A percentile compares a stretch with the other conserved stretches of the same genome.
Conservation (phyloP, 2,888 invertebrate genomes). For the Cataglyphis rosenhaueri region DNA sequence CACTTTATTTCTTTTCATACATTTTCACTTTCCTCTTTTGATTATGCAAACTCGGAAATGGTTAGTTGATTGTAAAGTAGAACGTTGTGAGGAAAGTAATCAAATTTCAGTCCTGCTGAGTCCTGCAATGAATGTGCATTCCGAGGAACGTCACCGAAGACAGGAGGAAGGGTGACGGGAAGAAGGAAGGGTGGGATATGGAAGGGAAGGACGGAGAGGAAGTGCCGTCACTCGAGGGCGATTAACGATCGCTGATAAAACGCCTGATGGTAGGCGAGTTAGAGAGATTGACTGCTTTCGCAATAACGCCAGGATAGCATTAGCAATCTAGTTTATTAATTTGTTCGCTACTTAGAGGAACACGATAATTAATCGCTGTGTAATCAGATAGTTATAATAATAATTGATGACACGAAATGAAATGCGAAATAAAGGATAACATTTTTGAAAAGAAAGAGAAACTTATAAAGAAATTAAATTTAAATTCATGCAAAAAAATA, state of each 20-base stretch:
- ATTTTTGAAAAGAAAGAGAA: not conserved
- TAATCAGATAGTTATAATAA: conserved; percentile 16
- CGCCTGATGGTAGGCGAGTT: conserved; percentile 55
- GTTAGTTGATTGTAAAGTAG: conserved; percentile 66
- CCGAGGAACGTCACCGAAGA: conserved; percentile 41
- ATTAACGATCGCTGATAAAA: conserved; percentile 71
- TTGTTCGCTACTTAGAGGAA: conserved; percentile 48
- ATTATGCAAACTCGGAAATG: conserved; percentile 45
- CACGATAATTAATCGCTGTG: conserved; percentile 51
- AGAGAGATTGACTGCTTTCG: conserved; percentile 56
- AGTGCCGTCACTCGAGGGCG: conserved; percentile 68
- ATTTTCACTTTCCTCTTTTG: not conserved
- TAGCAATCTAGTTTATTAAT: conserved; percentile 64
- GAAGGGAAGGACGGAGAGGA: conserved; percentile 46
- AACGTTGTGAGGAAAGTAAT: conserved; percentile 74
- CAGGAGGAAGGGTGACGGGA: conserved; percentile 11
- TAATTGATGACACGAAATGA: conserved; percentile 11
- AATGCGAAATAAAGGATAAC: not conserved
- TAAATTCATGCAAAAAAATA: not conserved
- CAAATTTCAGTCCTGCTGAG: conserved; percentile 75
- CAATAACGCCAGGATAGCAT: conserved; percentile 45
- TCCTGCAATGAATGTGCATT: conserved; percentile 64
- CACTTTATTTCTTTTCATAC: not conserved
- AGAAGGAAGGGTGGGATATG: conserved; percentile 17
- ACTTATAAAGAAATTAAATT: not conserved